These are phyloP conservation scores for Plumapathes pennacea DNA, from an alignment of 92 coral and sea anemone species.

Conservation along the genomic window DNA sequence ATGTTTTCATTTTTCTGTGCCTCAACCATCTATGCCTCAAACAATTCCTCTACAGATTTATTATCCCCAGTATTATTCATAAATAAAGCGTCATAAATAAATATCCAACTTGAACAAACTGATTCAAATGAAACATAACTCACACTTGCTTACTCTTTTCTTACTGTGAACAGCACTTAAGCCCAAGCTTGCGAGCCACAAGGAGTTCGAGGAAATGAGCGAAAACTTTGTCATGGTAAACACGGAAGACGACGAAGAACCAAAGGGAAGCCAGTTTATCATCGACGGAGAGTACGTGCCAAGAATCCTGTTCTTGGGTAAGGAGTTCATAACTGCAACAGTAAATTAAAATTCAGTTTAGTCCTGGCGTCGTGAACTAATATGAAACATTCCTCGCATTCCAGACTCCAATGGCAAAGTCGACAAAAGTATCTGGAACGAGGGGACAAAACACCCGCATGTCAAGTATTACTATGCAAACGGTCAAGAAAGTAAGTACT, in stretches of 20 bases:
- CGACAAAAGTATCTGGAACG: conserved; percentile 69
- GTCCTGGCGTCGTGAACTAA: not conserved
- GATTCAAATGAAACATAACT: too few relatives aligned
- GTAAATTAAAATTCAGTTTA: not conserved
- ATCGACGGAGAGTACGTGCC: conserved; percentile 93
- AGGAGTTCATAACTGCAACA: not conserved
- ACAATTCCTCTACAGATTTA: not conserved
- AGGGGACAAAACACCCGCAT: conserved; percentile 68
- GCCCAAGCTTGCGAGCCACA: conserved; percentile 81
- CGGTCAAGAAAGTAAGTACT: conserved; percentile 77
- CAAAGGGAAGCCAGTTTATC: conserved; percentile 86
- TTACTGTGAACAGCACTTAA: conserved; percentile 82
- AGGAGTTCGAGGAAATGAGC: conserved; percentile 69
- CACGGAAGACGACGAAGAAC: conserved; percentile 94
- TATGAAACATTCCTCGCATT: not conserved
- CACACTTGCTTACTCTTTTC: not conserved
- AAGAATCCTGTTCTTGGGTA: conserved; percentile 81
- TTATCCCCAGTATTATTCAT: not conserved
- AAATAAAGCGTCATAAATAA: not conserved
- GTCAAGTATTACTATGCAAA: conserved; percentile 79
- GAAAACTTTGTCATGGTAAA: conserved; percentile 90
- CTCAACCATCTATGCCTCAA: too few relatives aligned
- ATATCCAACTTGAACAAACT: not conserved
- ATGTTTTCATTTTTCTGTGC: too few relatives aligned
- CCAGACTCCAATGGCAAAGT: conserved; percentile 78